Base-by-base conservation (phyloP, 2,797 vertebrate genomes). In the Rousettus madagascariensis region DNA sequence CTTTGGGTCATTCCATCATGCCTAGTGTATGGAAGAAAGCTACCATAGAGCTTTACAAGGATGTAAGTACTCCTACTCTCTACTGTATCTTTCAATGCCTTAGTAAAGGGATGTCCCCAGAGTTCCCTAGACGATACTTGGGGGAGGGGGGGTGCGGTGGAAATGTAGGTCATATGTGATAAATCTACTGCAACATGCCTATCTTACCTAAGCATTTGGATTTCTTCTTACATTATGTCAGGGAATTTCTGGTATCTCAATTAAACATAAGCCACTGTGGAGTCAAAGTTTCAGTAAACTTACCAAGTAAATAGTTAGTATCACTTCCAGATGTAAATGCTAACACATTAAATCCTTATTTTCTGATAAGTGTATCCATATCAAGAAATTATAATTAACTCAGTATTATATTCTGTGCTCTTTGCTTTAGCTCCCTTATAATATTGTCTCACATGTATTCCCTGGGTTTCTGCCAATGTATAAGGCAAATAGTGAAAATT, bases 371-470 rank as follows among this genome's bases (percentile, higher is more conserved):
- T 68, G 13, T 57, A 66, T n/a, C 57, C 51, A 57, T 51, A 43
- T 63, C 46, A 93, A 72, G 59, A 90, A 95, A 84, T 87, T 86
- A 51, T 90, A 91, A 53, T 24, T 11, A 84, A 74, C 22, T 15
- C 43, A 69, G 3, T 51, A 17, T 41, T 66, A 72, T 88, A 75
- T 55, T 80, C 46, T 55, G 0, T 72, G 33, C 57, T 88, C 71
- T 57, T 94, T 87, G 30, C 51, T 72, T 95, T 92, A 94, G 92
- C 49, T 87, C 55, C 57, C 51, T 75, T 80, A 84, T 86, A 74
- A 77, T 82, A 65, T 90, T 69, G 22, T 74, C 11, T 66, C 36
- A 49, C 17, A 78, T 28, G 80, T 59, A 65, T 59, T 95, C 36
- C 49, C 19, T 87, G 71, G 17, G n/a, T 82, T 90, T 87, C 72